These are phyloP conservation scores for Oreohelix idahoensis DNA, from an alignment of 1,140 invertebrate genomes.

Conservation along the genomic window DNA sequence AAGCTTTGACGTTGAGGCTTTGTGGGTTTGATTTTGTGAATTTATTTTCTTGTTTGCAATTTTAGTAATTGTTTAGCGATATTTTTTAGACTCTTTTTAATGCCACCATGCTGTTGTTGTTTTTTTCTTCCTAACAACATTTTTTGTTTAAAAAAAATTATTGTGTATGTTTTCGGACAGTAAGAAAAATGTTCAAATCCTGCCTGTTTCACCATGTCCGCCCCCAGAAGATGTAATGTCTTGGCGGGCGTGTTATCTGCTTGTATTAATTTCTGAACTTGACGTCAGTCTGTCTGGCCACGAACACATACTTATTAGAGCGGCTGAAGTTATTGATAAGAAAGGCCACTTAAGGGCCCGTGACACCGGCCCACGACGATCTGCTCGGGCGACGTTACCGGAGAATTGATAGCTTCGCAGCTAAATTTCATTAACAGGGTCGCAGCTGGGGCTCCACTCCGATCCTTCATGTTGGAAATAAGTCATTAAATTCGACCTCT, in stretches of 20 bases:
- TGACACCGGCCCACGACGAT: constrained; percentile 17
- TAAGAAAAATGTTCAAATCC: background rate
- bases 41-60: too few relatives aligned
- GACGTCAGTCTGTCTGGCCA: constrained; percentile 9
- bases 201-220: background rate
- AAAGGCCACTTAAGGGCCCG: constrained; percentile 30
- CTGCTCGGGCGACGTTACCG: constrained; percentile 6
- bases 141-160: too few relatives aligned
- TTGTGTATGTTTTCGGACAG: too few relatives aligned
- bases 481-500: constrained; percentile 32
- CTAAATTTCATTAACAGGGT: constrained; percentile 32
- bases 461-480: constrained; percentile 33
- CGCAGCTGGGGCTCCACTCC: constrained; percentile 18
- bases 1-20: too few relatives aligned
- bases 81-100: too few relatives aligned
- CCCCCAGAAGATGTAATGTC: background rate
- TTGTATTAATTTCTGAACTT: constrained; percentile 28
- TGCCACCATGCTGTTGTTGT: too few relatives aligned
- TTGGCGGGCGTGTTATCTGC: constrained; percentile 10
- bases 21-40: too few relatives aligned
- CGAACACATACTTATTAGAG: constrained; percentile 24
- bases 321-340: constrained; percentile 24
- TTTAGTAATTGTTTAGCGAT: too few relatives aligned
- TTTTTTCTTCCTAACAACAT: too few relatives aligned
- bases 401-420: constrained; percentile 35